Evolutionary conservation across 1,140 invertebrate genomes (phyloP), one percentile per base, ranked within the genome.

Genomic region (Hypothenemus hampei): DNA sequence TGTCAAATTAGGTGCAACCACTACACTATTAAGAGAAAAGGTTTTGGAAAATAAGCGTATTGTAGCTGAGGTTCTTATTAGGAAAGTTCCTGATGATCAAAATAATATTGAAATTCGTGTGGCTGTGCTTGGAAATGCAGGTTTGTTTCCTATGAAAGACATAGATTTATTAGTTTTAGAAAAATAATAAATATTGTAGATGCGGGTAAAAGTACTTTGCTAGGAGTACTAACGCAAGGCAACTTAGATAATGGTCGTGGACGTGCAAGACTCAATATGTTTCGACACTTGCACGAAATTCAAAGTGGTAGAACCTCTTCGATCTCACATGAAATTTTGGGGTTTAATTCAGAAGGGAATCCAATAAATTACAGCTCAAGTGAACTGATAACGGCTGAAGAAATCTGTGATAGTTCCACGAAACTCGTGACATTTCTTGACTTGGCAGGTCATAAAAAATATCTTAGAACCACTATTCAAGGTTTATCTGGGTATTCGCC

Each of bases 401-500:
- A 97, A 65, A 97, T 98, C 39, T 93, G 89, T 61, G 91, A 94
- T 62, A 77, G 84, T 48, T 91, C 90, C 2, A 85, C 87, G 4
- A 96, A 95, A 74, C 74, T 97, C 26, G 87, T 98, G 0, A 95
- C 93, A 1, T 91, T 98, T 64, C 86, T 98, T 65, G 97, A 99
- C 77, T 76, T 98, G 57, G 95, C 95, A 4, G 97, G 96, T 0
- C 93, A 98, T 76, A 84, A 87, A 57, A 97, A 98, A 70, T 99
- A 98, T 71, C 78, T 98, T 61, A 82, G 89, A 62, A 98, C 96
- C 51, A 98, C 97, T 6, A 84, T 98, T 23, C 87, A 95, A 67
- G 95, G 95, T 0, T 73, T 98, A 2, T 93, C 89, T 7, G 93
- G 93, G 0, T 95, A 98, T 76, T 89, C 83, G 11, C 95, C 96